Percentiles rank a stretch among this genome's conserved stretches.
These are phyloP conservation scores for Pithys albifrons DNA, from an alignment of 2,113 vertebrate genomes.

Conservation along the genomic window DNA sequence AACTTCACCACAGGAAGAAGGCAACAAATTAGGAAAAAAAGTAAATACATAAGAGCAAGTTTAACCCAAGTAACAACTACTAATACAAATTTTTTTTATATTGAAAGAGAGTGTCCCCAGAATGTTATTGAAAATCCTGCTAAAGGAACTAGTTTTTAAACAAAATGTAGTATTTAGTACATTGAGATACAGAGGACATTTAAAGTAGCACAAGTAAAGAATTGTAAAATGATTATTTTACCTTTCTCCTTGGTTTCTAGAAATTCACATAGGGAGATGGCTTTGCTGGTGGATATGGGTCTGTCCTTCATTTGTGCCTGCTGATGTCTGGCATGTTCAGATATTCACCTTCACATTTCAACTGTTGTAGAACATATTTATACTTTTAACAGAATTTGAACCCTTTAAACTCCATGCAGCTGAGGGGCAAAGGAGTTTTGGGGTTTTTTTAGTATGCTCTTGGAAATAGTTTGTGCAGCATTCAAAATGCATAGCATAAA, in stretches of 20 bases:
- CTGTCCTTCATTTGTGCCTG: background rate
- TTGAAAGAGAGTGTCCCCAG: background rate
- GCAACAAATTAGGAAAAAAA: background rate
- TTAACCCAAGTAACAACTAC: background rate
- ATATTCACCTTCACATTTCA: background rate
- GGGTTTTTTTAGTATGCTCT: background rate
- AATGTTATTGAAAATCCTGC: background rate
- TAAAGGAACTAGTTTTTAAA: background rate
- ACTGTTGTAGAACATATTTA: background rate
- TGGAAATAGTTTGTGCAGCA: background rate
- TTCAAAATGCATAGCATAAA: background rate
- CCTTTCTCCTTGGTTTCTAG: background rate
- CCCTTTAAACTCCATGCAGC: background rate
- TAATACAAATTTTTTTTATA: background rate
- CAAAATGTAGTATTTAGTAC: background rate
- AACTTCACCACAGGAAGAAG: background rate
- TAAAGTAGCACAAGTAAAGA: background rate
- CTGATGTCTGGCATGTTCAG: background rate
- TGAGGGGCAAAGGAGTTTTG: background rate
- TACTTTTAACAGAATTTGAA: background rate
- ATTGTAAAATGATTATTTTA: background rate
- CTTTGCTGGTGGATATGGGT: background rate
- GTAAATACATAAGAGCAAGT: background rate
- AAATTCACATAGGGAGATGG: background rate
- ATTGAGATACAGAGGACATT: background rate